A percentile compares a stretch with the other conserved stretches of the same genome.
These are phyloP conservation scores for Silvanus unidentatus DNA, from an alignment of 2,888 invertebrate species.

Conservation along the genomic window DNA sequence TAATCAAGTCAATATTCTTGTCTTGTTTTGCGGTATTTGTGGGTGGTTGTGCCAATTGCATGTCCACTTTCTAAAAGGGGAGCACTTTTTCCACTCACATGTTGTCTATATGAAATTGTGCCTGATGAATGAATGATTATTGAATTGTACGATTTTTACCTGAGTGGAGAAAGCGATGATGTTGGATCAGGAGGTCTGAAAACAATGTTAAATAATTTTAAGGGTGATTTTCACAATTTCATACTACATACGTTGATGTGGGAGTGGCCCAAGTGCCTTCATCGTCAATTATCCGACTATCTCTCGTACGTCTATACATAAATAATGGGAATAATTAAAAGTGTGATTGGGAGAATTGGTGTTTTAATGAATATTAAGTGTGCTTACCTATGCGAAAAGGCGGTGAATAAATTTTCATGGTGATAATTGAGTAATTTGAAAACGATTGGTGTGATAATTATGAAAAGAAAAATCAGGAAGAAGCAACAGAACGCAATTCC, in stretches of 20 bases:
- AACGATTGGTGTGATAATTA: conserved; percentile 39
- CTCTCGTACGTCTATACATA: conserved; percentile 22
- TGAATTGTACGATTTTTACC: too few relatives aligned
- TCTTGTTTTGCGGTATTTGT: too few relatives aligned
- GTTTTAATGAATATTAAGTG: conserved; percentile 2
- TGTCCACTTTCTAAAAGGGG: too few relatives aligned
- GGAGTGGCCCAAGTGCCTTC: conserved; percentile 34
- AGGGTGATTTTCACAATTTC: conserved; percentile 9
- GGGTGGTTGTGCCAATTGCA: too few relatives aligned
- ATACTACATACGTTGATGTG: conserved; percentile 26
- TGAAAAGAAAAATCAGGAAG: conserved; percentile 41
- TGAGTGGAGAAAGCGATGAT: too few relatives aligned
- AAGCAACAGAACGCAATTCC: conserved; percentile 37
- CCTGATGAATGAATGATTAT: too few relatives aligned
- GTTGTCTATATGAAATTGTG: too few relatives aligned
- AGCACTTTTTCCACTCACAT: too few relatives aligned
- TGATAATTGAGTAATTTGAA: conserved; percentile 40
- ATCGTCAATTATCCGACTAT: conserved; percentile 28
- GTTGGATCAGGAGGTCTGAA: conserved; percentile 15
- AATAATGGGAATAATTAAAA: conserved; percentile 1
- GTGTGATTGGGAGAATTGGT: not conserved
- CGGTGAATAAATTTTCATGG: conserved; percentile 30
- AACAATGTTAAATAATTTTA: conserved; percentile 3
- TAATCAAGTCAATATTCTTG: too few relatives aligned
- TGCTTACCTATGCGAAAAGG: conserved; percentile 32